phyloP scores from a whole-genome alignment of 2,113 vertebrate genomes.

The Abramis brama region DNA sequence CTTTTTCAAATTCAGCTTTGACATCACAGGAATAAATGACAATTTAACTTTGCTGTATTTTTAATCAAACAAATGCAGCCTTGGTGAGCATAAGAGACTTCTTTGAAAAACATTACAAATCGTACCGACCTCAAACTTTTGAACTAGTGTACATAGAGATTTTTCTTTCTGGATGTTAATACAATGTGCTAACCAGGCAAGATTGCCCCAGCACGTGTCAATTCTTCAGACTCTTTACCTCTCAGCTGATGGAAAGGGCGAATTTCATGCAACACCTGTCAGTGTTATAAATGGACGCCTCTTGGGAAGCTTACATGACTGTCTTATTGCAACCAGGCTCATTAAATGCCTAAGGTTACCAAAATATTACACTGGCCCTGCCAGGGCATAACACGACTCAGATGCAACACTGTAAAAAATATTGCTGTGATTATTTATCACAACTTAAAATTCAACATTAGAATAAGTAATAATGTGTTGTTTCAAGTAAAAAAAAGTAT shows the following conservation, averaged over 20 bases:
- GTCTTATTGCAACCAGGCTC: conserved; percentile 3
- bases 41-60: background rate
- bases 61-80: background rate
- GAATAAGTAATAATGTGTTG: too few relatives aligned
- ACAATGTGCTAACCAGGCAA: background rate
- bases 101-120: background rate
- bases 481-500: too few relatives aligned
- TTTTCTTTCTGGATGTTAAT: background rate
- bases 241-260: background rate
- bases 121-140: background rate
- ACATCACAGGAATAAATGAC: too few relatives aligned
- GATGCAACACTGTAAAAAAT: background rate
- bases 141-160: background rate
- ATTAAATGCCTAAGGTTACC: background rate
- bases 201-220: background rate
- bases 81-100: background rate
- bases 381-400: conserved; percentile 16
- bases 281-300: conserved; percentile 42
- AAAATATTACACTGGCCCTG: conserved; percentile 9
- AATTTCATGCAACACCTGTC: conserved; percentile 12
- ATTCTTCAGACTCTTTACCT: background rate
- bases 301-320: conserved; percentile 17
- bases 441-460: too few relatives aligned
- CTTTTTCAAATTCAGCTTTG: background rate
- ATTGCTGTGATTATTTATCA: too few relatives aligned